A percentile compares a stretch with the other conserved stretches of the same genome.
Evolutionary conservation across 2,888 invertebrate species (phyloP).

Genomic region (Drosophila formosana): DNA sequence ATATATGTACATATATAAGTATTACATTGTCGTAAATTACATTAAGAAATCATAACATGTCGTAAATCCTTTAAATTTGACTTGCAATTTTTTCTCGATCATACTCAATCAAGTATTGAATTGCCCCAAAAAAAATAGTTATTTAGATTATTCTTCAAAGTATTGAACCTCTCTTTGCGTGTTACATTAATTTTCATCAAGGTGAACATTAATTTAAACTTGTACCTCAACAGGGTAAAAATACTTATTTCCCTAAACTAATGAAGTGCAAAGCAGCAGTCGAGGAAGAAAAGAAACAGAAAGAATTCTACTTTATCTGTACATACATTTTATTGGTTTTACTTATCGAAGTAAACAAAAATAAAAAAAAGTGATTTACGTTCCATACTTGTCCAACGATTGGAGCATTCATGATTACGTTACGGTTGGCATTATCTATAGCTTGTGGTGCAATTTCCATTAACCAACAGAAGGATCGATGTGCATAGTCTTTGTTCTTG

Average conservation of each 20-base stretch:
- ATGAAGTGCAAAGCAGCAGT: slow-evolving; percentile 9
- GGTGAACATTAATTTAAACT: background rate
- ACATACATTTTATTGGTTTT: slow-evolving; percentile 36
- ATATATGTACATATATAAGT: background rate
- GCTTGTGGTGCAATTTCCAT: slow-evolving; percentile 14
- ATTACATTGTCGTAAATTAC: no score
- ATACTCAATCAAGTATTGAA: no score
- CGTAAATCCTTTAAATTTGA: no score
- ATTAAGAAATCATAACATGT: no score
- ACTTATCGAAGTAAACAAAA: slow-evolving; percentile 39
- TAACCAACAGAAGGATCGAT: slow-evolving; percentile 6
- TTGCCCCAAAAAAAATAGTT: no score
- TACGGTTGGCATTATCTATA: slow-evolving; percentile 34
- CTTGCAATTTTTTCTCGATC: no score
- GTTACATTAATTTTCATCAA: background rate
- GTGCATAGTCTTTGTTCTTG: background rate
- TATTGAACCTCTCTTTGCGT: background rate
- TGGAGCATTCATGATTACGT: slow-evolving; percentile 41
- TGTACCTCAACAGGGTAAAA: background rate
- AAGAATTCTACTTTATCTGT: slow-evolving; percentile 49
- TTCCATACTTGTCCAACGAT: slow-evolving; percentile 42
- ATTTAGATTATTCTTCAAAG: background rate
- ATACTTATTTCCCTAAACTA: background rate
- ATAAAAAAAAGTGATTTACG: slow-evolving; percentile 54
- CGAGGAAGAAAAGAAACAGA: slow-evolving; percentile 3